phyloP scores from a whole-genome alignment of 2,113 vertebrate genomes.

The Hemicordylus capensis region DNA sequence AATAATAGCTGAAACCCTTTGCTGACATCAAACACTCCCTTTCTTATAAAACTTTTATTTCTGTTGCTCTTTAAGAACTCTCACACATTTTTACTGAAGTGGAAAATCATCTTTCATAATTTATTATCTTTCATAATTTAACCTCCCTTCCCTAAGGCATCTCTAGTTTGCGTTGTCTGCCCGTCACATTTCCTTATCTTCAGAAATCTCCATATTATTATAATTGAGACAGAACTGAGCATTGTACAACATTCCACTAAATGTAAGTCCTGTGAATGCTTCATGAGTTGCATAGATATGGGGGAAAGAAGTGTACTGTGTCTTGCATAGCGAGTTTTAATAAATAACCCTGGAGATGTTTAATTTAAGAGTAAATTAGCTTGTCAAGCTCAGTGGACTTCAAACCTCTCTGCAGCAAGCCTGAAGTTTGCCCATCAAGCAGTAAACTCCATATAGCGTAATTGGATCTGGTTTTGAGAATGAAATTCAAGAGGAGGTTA shows the following conservation, averaged over 20 bases:
- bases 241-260: conserved; percentile 5
- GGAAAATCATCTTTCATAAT: conserved; percentile 19
- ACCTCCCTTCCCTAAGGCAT: not conserved
- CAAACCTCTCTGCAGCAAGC: not conserved
- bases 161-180: not conserved
- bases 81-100: conserved; percentile 13
- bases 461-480: conserved; percentile 15
- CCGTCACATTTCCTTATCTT: conserved; percentile 9
- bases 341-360: conserved; percentile 17
- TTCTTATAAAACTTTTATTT: not conserved
- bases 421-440: conserved; percentile 1
- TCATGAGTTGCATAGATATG: conserved; percentile 5
- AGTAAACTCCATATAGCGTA: not conserved
- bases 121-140: conserved; percentile 32
- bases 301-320: not conserved
- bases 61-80: conserved; percentile 11
- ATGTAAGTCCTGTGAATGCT: conserved; percentile 11
- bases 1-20: conserved; percentile 6
- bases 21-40: not conserved
- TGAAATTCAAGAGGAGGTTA: not conserved
- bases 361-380: conserved; percentile 19
- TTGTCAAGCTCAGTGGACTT: conserved; percentile 18
- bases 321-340: conserved; percentile 12
- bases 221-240: conserved; percentile 4
- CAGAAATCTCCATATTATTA: conserved; percentile 5